Percentiles rank a stretch among this genome's conserved stretches.
phyloP scores from a whole-genome alignment of 2,888 invertebrate species.

The Maniola hyperantus region DNA sequence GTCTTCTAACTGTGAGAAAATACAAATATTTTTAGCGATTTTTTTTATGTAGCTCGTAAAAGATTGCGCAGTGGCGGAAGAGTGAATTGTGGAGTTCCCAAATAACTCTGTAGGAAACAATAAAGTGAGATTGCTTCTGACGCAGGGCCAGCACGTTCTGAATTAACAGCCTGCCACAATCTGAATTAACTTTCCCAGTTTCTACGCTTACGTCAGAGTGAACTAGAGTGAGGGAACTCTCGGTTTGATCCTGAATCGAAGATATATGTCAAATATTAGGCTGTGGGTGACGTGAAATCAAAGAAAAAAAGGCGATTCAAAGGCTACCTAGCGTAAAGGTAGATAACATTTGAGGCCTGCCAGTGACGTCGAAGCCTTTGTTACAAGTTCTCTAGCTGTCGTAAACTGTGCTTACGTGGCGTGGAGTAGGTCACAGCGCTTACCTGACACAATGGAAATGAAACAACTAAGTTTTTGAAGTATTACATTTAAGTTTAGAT shows the following conservation, averaged over 20 bases:
- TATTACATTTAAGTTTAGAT: constrained; percentile 5
- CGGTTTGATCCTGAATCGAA: too few species aligned
- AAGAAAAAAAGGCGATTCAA: too few species aligned
- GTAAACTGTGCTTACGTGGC: neutral
- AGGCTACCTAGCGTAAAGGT: too few species aligned
- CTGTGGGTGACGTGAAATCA: too few species aligned
- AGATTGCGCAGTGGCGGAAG: constrained; percentile 51
- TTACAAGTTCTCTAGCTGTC: too few species aligned
- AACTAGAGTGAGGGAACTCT: too few species aligned
- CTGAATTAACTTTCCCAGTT: constrained; percentile 21
- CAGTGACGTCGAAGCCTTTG: too few species aligned
- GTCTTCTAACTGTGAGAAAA: constrained; percentile 34
- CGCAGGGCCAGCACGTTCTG: constrained; percentile 24
- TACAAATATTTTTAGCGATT: constrained; percentile 48
- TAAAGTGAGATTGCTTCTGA: constrained; percentile 35
- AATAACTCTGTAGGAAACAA: constrained; percentile 53
- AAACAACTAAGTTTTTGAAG: constrained; percentile 5
- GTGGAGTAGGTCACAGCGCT: constrained; percentile 28
- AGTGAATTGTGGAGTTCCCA: constrained; percentile 59
- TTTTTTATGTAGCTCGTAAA: constrained; percentile 70
- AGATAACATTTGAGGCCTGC: too few species aligned
- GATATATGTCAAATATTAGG: too few species aligned
- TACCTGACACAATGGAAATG: constrained; percentile 48
- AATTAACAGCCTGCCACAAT: constrained; percentile 22
- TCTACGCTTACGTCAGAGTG: too few species aligned